A percentile compares a stretch with the other conserved stretches of the same genome.
Evolutionary conservation across 2,113 vertebrate genomes (phyloP).

Genomic region (Talpa occidentalis): DNA sequence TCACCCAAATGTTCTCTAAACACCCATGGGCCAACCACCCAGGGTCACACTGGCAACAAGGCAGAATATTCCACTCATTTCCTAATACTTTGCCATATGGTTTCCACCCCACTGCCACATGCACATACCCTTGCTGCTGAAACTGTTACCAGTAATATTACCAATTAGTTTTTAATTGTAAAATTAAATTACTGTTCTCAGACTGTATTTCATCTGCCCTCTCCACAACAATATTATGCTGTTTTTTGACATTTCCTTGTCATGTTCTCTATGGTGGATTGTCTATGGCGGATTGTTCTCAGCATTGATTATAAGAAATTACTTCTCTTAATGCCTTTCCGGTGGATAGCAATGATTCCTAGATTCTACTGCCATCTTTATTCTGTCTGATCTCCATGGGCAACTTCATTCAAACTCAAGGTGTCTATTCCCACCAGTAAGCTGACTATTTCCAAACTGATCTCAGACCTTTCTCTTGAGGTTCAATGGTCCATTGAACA

Average conservation of each 20-base stretch:
- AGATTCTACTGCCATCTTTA: neutral
- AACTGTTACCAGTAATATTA: neutral
- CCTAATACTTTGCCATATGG: neutral
- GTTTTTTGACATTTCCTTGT: neutral
- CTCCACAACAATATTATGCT: too few relatives aligned
- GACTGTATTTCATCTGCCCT: neutral
- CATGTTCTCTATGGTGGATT: neutral
- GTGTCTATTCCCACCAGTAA: neutral
- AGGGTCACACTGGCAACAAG: neutral
- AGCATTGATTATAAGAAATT: neutral
- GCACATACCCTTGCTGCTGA: neutral
- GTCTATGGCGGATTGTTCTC: neutral
- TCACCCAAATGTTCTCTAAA: neutral
- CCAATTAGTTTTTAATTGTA: neutral
- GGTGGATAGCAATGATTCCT: neutral
- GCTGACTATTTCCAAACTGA: neutral
- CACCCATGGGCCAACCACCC: neutral
- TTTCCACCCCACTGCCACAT: neutral
- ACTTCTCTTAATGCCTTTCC: neutral
- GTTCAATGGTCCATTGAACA: neutral
- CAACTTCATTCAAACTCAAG: neutral
- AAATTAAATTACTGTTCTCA: neutral
- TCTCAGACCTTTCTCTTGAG: neutral
- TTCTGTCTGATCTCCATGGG: neutral
- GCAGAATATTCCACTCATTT: neutral